Conservation (phyloP, 2,113 vertebrate species). For the Neodontobutis hainanensis region DNA sequence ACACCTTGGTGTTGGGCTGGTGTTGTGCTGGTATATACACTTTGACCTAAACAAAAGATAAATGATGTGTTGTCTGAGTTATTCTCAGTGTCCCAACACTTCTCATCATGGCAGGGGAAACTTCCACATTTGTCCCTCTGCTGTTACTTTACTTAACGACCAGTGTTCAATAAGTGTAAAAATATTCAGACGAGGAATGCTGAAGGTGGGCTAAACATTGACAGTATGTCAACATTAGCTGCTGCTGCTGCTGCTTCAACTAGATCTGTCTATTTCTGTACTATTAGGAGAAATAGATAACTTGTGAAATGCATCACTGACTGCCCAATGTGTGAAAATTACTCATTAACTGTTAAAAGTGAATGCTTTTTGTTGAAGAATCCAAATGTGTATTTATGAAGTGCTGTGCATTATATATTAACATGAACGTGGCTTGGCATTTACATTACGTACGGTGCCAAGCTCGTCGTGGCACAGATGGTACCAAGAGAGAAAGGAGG, state of each 20-base stretch:
- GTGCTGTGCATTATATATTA: constrained; percentile 7
- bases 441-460: constrained; percentile 61
- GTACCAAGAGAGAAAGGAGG: constrained; percentile 53
- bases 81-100: neutral
- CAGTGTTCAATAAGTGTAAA: constrained; percentile 22
- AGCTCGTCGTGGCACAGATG: constrained; percentile 73
- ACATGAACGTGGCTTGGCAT: constrained; percentile 40
- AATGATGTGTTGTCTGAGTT: neutral
- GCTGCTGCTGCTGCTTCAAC: constrained; percentile 12
- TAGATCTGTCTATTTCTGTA: constrained; percentile 16
- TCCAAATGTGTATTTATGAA: neutral
- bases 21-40: neutral
- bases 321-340: constrained; percentile 33
- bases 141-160: neutral
- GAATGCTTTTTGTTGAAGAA: neutral
- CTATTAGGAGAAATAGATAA: constrained; percentile 28
- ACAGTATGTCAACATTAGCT: constrained; percentile 26
- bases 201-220: constrained; percentile 9
- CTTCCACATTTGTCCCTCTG: constrained; percentile 1
- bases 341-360: constrained; percentile 17
- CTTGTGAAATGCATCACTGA: constrained; percentile 30
- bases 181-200: constrained; percentile 18
- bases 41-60: neutral
- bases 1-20: neutral
- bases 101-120: neutral